These are phyloP conservation scores for Masticophis lateralis DNA, from an alignment of 2,797 vertebrate genomes.

Conservation along the genomic window DNA sequence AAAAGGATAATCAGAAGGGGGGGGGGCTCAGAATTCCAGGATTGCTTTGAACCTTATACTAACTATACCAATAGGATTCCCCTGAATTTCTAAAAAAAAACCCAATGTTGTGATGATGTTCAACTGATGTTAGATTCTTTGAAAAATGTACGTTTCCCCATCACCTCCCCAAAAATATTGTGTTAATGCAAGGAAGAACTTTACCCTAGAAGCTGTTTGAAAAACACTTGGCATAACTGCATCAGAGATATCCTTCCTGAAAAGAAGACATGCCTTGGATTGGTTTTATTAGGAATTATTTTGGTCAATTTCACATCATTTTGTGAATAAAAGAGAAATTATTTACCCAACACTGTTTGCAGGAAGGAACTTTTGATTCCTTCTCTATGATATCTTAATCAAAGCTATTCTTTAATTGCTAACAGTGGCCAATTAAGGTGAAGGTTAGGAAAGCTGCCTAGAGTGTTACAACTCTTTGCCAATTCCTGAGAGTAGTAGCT, in stretches of 20 bases:
- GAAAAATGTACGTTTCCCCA: constrained; percentile 4
- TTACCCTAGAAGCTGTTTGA: constrained; percentile 2
- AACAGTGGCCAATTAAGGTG: neutral
- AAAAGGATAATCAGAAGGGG: constrained; percentile 49
- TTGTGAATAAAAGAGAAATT: neutral
- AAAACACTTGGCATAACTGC: neutral
- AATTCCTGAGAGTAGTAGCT: neutral
- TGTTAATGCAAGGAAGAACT: constrained; percentile 24
- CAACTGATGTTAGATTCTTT: constrained; percentile 41
- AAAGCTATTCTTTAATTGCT: neutral
- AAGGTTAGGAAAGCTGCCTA: neutral
- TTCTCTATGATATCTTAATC: neutral
- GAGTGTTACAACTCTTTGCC: neutral
- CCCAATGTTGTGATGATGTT: constrained; percentile 27
- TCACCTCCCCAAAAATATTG: constrained; percentile 37
- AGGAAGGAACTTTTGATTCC: neutral
- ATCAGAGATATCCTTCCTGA: constrained; percentile 35
- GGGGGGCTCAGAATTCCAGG: constrained; percentile 28
- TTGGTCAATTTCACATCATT: neutral
- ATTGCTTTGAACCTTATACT: constrained; percentile 43
- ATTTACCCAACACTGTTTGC: neutral
- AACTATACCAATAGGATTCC: constrained; percentile 40
- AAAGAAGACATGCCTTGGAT: neutral
- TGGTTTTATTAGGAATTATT: neutral
- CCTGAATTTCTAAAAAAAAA: constrained; percentile 47